phyloP scores from a whole-genome alignment of 1,140 invertebrate species.

The Pachyrhynchus sulphureomaculatus region DNA sequence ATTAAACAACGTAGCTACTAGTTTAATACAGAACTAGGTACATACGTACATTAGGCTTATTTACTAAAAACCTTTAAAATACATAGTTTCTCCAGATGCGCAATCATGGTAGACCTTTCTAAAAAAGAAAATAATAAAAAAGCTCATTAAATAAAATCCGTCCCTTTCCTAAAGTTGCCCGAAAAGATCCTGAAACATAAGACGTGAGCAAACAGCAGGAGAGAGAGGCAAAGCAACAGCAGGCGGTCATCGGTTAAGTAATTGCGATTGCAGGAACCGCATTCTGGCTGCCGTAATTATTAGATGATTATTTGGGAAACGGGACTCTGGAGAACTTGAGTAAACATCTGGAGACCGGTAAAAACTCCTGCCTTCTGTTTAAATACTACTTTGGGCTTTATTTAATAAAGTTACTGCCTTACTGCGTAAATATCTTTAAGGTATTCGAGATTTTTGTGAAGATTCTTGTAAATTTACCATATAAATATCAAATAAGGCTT shows the following conservation, averaged over 20 bases:
- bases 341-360: slow-evolving; percentile 34
- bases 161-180: not conserved
- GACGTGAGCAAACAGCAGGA: slow-evolving; percentile 17
- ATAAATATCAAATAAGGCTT: slow-evolving; percentile 2
- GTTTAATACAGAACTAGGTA: too few relatives aligned
- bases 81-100: too few relatives aligned
- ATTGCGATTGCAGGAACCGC: slow-evolving; percentile 40
- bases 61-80: too few relatives aligned
- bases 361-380: slow-evolving; percentile 29
- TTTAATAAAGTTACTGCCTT: slow-evolving; percentile 17
- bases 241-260: slow-evolving; percentile 45
- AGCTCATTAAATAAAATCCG: not conserved
- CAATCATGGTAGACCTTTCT: too few relatives aligned
- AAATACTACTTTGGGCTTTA: slow-evolving; percentile 27
- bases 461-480: not conserved
- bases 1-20: too few relatives aligned
- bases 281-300: slow-evolving; percentile 39
- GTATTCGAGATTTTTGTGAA: not conserved
- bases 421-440: slow-evolving; percentile 17
- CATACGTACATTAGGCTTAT: too few relatives aligned
- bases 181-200: not conserved
- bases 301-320: slow-evolving; percentile 40
- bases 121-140: not conserved
- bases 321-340: slow-evolving; percentile 26
- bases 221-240: slow-evolving; percentile 34